A percentile compares a stretch with the other conserved stretches of the same genome.
Evolutionary conservation across 2,888 invertebrate species (phyloP).

Genomic region (Monoplex corrugatus): DNA sequence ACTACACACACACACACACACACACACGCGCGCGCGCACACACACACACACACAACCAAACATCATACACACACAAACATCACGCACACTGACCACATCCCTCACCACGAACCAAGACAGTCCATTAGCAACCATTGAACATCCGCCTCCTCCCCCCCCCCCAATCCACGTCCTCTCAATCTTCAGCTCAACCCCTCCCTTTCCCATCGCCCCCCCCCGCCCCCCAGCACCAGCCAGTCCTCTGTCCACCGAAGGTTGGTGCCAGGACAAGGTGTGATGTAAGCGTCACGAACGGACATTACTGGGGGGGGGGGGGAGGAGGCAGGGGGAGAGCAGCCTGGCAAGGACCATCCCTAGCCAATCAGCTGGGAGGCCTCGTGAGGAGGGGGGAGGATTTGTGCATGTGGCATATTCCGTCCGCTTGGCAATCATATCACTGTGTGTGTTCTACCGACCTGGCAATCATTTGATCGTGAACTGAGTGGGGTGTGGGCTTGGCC

Average conservation of each 20-base stretch:
- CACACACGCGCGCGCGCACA: neutral
- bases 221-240: neutral
- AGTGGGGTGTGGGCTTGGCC: too few species aligned
- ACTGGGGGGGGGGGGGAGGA: neutral
- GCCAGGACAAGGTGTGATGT: neutral
- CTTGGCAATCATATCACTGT: too few species aligned
- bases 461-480: too few species aligned
- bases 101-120: too few species aligned
- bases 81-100: neutral
- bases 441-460: too few species aligned
- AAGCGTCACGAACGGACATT: too few species aligned
- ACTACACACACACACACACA: neutral
- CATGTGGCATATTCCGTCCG: too few species aligned
- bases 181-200: neutral
- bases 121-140: too few species aligned
- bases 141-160: neutral
- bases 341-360: too few species aligned
- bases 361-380: too few species aligned
- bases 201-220: neutral
- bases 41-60: neutral
- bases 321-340: neutral
- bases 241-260: neutral
- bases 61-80: neutral
- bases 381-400: neutral
- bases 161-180: too few species aligned